Base-by-base conservation (phyloP, 2,113 vertebrate genomes). In the Daubentonia madagascariensis region DNA sequence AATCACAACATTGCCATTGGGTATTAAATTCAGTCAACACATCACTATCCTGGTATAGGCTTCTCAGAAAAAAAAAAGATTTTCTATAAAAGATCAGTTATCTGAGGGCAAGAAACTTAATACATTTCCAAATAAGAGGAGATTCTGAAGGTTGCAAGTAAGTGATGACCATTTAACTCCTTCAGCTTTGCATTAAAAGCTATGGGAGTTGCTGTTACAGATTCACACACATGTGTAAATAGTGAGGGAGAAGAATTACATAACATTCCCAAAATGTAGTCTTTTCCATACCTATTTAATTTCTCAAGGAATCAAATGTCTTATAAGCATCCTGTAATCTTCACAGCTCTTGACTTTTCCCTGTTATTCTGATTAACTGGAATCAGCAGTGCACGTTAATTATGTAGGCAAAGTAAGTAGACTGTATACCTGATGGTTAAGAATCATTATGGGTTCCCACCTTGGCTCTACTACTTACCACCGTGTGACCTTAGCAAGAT, bases 301-400 rank as follows among this genome's bases (percentile, higher is more conserved):
- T 93, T 75, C 59, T 94, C 10, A 88, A 40, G 63, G 54, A 85
- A 81, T 63, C 48, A 94, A 81, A 85, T 81, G 25, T 63, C 85
- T 91, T 83, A 76, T 0, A 91, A 45, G 14, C 20, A 90, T 80
- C 18, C 43, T 96, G 23, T 79, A 90, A 94, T 85, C 30, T 89
- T 89, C 12, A 37, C 5, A 73, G 91, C 61, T 90, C 75, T 81
- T 87, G 83, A 75, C 45, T 92, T 94, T 91, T 85, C 28, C 43
- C n/a, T 92, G 32, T 68, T 91, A 73, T 94, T 91, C n/a, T 89
- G 50, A 90, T 93, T 88, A 78, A 90, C 37, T 63, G 48, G 52
- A 95, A 84, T 86, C 67, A 90, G 59, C 6, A n/a, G 43, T 57
- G 5, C 23, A 67, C 83, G 30, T 25, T 89, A 87, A 85, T 81